These are phyloP conservation scores for Esox niger DNA, from an alignment of 2,113 vertebrate species.

Conservation along the genomic window DNA sequence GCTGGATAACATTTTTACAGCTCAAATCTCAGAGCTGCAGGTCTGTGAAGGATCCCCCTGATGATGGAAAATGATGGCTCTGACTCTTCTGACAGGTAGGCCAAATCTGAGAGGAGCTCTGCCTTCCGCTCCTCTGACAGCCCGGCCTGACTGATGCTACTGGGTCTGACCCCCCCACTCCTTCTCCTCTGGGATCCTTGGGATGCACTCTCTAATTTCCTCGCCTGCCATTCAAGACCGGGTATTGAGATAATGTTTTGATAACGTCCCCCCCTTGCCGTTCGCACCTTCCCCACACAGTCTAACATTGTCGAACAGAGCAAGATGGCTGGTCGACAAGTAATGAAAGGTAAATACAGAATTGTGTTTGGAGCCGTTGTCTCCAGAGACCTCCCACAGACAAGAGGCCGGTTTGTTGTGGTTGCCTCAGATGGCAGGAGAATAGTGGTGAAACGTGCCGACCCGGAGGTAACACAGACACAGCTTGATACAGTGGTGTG, in stretches of 20 bases:
- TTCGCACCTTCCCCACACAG: constrained; percentile 18
- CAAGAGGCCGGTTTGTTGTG: too few relatives aligned
- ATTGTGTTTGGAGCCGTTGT: constrained; percentile 28
- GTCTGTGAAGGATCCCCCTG: background rate
- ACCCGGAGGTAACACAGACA: too few relatives aligned
- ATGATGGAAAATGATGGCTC: constrained; percentile 5
- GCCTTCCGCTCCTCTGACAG: background rate
- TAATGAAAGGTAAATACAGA: constrained; percentile 43
- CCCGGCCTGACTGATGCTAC: background rate
- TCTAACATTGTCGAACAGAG: constrained; percentile 19
- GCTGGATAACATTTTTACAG: background rate
- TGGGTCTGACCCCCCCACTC: background rate
- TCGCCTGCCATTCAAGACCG: constrained; percentile 39
- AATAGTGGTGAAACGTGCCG: too few relatives aligned
- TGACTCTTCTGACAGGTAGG: background rate
- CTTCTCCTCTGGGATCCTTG: constrained; percentile 7
- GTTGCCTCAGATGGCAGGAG: too few relatives aligned
- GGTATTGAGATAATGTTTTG: too few relatives aligned
- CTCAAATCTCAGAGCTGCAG: background rate
- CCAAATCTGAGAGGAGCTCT: background rate
- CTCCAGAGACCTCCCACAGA: constrained; percentile 25
- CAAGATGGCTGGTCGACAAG: constrained; percentile 41
- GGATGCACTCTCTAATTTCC: constrained; percentile 16
- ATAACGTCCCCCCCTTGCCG: constrained; percentile 19
- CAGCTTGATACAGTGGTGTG: too few relatives aligned